phyloP scores from a whole-genome alignment of 2,113 vertebrate genomes.

The Platanista minor region DNA sequence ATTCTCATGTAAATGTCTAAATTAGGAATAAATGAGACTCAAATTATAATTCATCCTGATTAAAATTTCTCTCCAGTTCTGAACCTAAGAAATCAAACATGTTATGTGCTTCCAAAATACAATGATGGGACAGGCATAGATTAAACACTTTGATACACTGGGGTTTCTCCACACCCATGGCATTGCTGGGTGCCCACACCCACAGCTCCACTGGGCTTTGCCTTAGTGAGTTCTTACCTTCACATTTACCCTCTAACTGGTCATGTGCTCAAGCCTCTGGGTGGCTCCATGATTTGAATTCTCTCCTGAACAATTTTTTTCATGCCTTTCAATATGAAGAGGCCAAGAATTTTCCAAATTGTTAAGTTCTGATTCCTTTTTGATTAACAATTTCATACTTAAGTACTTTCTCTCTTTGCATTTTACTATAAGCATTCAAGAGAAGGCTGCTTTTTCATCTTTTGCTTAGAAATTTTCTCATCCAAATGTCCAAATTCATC shows the following conservation, averaged over 20 bases:
- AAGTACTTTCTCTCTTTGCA: too few species aligned
- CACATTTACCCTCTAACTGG: not conserved
- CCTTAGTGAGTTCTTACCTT: not conserved
- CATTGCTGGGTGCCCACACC: not conserved
- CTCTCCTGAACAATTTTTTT: not conserved
- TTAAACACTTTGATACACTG: not conserved
- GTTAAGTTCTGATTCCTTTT: too few species aligned
- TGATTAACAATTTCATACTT: too few species aligned
- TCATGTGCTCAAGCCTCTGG: not conserved
- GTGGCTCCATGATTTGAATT: not conserved
- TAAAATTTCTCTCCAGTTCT: not conserved
- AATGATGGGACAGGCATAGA: not conserved
- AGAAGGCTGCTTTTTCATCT: too few species aligned
- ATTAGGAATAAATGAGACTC: not conserved
- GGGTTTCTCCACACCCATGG: not conserved
- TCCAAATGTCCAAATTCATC: too few species aligned
- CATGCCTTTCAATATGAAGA: not conserved
- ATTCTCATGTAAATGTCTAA: not conserved
- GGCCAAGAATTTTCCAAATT: too few species aligned
- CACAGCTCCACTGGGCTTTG: not conserved
- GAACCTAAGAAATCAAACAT: not conserved
- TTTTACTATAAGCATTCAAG: too few species aligned
- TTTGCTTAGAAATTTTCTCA: too few species aligned
- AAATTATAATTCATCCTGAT: not conserved
- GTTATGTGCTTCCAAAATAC: not conserved